Conservation (phyloP, 2,113 vertebrate species). For the Forbesichthys agassizii region DNA sequence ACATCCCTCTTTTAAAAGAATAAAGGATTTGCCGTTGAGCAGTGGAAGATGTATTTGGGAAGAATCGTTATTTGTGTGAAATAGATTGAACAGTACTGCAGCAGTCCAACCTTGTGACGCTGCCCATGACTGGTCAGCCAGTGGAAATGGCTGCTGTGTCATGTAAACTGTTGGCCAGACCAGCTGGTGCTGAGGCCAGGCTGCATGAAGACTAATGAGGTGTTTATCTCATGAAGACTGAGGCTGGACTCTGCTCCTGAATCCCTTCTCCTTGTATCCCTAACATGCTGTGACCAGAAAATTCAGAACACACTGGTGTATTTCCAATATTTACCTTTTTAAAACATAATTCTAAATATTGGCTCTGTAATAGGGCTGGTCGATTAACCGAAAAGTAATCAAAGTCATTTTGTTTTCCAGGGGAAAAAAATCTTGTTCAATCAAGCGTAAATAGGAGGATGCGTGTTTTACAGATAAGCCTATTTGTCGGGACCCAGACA, state of each 20-base stretch:
- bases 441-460: too few species aligned
- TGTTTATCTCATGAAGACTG: constrained; percentile 55
- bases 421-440: too few species aligned
- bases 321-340: too few species aligned
- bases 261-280: constrained; percentile 48
- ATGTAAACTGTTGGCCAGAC: constrained; percentile 41
- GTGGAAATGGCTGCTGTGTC: constrained; percentile 40
- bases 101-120: constrained; percentile 23
- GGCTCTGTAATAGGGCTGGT: too few species aligned
- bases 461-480: too few species aligned
- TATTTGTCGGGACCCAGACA: too few species aligned
- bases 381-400: too few species aligned
- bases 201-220: constrained; percentile 55
- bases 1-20: constrained; percentile 17
- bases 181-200: constrained; percentile 39
- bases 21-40: constrained; percentile 1
- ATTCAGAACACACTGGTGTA: too few species aligned
- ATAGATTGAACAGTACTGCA: neutral
- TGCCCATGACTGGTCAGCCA: constrained; percentile 1
- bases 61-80: constrained; percentile 7
- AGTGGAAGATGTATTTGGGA: neutral
- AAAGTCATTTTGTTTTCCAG: too few species aligned
- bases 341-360: too few species aligned
- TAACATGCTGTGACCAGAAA: neutral
- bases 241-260: constrained; percentile 51